Conservation (phyloP, 2,888 invertebrate species). For the Tholera decimalis region DNA sequence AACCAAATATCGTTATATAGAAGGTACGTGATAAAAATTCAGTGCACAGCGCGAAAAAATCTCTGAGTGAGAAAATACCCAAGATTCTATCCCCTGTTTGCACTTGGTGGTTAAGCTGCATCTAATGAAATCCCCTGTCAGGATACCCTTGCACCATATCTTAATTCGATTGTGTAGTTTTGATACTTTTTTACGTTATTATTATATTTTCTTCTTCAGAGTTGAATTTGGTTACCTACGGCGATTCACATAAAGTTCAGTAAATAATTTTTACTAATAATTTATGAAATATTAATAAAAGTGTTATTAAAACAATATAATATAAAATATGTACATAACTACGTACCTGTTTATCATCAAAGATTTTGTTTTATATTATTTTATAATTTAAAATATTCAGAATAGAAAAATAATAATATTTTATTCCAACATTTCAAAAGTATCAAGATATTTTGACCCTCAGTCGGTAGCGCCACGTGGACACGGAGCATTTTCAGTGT, state of each 20-base stretch:
- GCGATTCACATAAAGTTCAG: background rate
- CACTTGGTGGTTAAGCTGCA: slow-evolving; percentile 89
- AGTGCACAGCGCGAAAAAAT: slow-evolving; percentile 81
- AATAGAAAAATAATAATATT: too few species aligned
- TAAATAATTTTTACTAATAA: background rate
- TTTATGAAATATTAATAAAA: too few species aligned
- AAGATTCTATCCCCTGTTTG: slow-evolving; percentile 89
- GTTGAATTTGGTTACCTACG: too few species aligned
- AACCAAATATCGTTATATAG: slow-evolving; percentile 62
- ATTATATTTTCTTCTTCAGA: too few species aligned
- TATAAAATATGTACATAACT: too few species aligned
- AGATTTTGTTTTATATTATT: too few species aligned
- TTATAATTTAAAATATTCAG: background rate
- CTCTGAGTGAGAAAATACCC: slow-evolving; percentile 85
- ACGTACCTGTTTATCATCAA: too few species aligned
- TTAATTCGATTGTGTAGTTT: slow-evolving; percentile 68
- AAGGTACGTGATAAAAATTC: slow-evolving; percentile 81
- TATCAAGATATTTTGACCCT: slow-evolving; percentile 70
- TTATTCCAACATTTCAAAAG: slow-evolving; percentile 59
- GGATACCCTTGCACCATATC: slow-evolving; percentile 85
- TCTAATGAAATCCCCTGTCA: slow-evolving; percentile 91
- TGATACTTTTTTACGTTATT: slow-evolving; percentile 69
- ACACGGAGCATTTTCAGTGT: slow-evolving; percentile 80
- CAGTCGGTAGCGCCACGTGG: slow-evolving; percentile 68
- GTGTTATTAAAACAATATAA: too few species aligned